Conservation (phyloP, 1,140 invertebrate genomes). For the Apis cerana region DNA sequence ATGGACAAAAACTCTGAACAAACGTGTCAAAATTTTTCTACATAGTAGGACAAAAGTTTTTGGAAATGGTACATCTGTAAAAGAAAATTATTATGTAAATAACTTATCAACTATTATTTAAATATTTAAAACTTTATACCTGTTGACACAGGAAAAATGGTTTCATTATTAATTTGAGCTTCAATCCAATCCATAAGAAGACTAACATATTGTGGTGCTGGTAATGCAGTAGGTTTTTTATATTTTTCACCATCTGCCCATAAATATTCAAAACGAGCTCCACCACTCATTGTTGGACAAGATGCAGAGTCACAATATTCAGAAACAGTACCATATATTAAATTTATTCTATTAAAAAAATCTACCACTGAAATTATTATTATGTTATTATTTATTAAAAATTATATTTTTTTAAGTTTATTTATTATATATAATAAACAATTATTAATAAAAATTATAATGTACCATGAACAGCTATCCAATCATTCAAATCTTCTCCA, state of each 20-base stretch:
- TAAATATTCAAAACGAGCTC: conserved; percentile 93
- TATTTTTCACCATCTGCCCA: conserved; percentile 95
- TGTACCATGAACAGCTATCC: conserved; percentile 96
- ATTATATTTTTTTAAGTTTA: not conserved
- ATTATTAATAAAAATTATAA: conserved; percentile 16
- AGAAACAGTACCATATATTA: conserved; percentile 95
- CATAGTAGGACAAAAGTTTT: conserved; percentile 90
- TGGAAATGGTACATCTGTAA: conserved; percentile 93
- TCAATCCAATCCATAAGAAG: conserved; percentile 98
- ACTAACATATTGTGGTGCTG: conserved; percentile 93
- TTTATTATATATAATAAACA: not conserved
- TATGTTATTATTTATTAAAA: not conserved
- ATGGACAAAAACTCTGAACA: conserved; percentile 97
- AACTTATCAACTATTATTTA: conserved; percentile 55
- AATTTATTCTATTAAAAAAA: conserved; percentile 97
- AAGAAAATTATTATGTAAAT: conserved; percentile 57
- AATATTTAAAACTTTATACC: conserved; percentile 76
- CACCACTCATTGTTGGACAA: conserved; percentile 96
- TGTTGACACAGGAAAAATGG: conserved; percentile 90
- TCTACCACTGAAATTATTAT: conserved; percentile 91
- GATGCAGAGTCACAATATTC: conserved; percentile 93
- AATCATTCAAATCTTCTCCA: conserved; percentile 95
- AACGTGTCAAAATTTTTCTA: conserved; percentile 93
- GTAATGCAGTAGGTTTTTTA: conserved; percentile 94
- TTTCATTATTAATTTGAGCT: conserved; percentile 95